A percentile compares a stretch with the other conserved stretches of the same genome.
Evolutionary conservation across 1,140 invertebrate species (phyloP).

Genomic region (Metaphire vulgaris): DNA sequence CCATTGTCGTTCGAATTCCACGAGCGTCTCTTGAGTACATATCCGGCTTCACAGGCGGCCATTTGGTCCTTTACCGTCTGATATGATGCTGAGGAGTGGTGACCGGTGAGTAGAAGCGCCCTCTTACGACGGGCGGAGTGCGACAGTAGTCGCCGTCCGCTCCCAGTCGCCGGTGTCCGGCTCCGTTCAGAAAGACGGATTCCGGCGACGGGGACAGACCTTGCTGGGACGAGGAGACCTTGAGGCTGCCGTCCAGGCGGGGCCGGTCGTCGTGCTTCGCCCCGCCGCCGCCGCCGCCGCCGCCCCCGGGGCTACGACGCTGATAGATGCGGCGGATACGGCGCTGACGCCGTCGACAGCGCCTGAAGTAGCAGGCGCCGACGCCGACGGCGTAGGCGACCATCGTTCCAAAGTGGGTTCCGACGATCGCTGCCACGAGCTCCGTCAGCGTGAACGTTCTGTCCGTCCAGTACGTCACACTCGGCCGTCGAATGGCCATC

Average conservation of each 20-base stretch:
- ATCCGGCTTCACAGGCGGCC: no score
- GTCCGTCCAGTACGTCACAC: neutral
- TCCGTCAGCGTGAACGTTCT: constrained; percentile 9
- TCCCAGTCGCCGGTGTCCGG: no score
- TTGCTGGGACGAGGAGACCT: neutral
- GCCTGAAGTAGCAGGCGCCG: neutral
- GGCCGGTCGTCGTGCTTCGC: neutral
- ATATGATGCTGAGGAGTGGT: no score
- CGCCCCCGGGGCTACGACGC: neutral
- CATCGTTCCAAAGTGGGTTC: neutral
- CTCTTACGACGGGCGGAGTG: no score
- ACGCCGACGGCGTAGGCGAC: constrained; percentile 1
- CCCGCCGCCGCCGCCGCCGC: neutral
- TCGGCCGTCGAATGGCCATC: neutral
- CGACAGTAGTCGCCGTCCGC: no score
- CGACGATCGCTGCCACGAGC: constrained; percentile 5
- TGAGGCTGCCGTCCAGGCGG: neutral
- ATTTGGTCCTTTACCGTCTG: no score
- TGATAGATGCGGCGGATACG: neutral
- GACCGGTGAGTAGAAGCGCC: no score
- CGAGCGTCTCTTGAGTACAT: no score
- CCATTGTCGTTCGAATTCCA: no score
- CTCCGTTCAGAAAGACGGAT: constrained; percentile 14
- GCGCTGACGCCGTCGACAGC: neutral
- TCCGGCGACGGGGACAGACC: neutral